Evolutionary conservation across 2,888 invertebrate species (phyloP), one percentile per base, ranked within the genome.

Genomic region (Dermolepida albohirtum): DNA sequence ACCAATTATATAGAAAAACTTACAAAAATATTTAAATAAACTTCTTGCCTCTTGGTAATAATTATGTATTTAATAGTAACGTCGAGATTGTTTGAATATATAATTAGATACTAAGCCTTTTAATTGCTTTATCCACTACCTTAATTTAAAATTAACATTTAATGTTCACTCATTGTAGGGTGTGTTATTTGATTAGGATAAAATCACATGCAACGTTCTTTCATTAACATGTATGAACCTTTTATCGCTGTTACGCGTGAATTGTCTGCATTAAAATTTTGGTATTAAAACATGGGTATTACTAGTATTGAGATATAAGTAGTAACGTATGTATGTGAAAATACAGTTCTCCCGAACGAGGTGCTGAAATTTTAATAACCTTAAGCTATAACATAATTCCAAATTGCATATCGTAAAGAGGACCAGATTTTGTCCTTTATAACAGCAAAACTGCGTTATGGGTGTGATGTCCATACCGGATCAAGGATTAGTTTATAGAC

Each of bases 301-400:
- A 10, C 16, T 16, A 10, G 10, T 4, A 7, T 6, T 14, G 17
- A 1, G 17, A 5, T 47, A 47, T 7, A 47, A 16, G 8, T 47
- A 14, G 16, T 10, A 10, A 5, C 6, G 11, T 16, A 62, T 62
- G 11, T 16, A 62, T 62, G 47, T 34, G 49, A 34, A 34, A 34
- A 34, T 34, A 34, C 49, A 17, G 34, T 62, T 34, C 27, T 16
- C 10, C 8, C 11, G 29, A 34, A 12, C 34, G 27, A 29, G 8
- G 57, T 47, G 12, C 34, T 62, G 47, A 62, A 49, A 62, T 62
- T 49, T 62, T 62, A 49, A 62, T 62, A 62, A 62, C 47, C 10
- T 34, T 47, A 51, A 49, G 29, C 17, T 14, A 47, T 16, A 47
- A 29, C 59, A 12, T 49, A 49, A 49, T 62, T 62, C 27, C 47